Conservation (phyloP, 1,140 invertebrate genomes). For the Pseudomyrmex cubaensis region DNA sequence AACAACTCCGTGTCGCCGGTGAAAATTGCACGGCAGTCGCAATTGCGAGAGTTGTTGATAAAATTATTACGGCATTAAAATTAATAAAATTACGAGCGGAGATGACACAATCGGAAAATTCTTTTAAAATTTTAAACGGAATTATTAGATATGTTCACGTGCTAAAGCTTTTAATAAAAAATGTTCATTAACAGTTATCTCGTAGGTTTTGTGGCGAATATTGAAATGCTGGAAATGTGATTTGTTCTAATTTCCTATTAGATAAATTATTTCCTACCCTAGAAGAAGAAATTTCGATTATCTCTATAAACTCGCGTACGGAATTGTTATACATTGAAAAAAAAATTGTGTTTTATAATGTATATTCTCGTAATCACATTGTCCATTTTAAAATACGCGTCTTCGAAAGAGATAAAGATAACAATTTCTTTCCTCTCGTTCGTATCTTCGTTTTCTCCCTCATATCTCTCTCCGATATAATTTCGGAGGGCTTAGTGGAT, state of each 20-base stretch:
- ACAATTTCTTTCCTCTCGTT: not conserved
- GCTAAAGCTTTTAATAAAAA: not conserved
- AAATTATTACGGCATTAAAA: slow-evolving; percentile 20
- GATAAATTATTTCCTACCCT: not conserved
- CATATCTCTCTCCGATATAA: not conserved
- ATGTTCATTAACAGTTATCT: not conserved
- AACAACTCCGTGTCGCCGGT: not conserved
- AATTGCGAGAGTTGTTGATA: not conserved
- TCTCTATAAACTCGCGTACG: no score
- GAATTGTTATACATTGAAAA: no score
- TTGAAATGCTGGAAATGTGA: not conserved
- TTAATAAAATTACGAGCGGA: slow-evolving; percentile 14
- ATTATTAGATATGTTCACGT: not conserved
- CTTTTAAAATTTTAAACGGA: slow-evolving; percentile 3
- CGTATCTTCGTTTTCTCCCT: not conserved
- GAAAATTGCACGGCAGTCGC: not conserved
- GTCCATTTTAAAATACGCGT: no score
- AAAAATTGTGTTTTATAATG: not conserved
- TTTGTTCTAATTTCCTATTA: not conserved
- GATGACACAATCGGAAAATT: slow-evolving; percentile 7
- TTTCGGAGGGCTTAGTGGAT: not conserved
- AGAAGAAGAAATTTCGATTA: no score
- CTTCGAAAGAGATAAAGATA: no score
- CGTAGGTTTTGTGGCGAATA: not conserved
- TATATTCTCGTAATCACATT: no score